Evolutionary conservation across 2,888 invertebrate genomes (phyloP).

Genomic region (Harpalus rubripes): DNA sequence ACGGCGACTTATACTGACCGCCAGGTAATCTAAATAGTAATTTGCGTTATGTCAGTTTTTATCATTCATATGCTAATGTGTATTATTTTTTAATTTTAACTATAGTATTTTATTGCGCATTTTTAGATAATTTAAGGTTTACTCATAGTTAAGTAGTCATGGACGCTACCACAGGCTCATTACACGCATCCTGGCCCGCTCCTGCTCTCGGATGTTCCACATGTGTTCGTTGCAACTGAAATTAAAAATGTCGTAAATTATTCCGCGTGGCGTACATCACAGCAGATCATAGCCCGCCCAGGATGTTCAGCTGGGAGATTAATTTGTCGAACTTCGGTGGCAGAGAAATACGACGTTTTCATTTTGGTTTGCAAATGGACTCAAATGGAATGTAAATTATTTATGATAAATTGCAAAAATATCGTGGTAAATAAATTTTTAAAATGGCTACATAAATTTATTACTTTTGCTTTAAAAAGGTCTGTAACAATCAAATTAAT

Average conservation of each 20-base stretch:
- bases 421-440: background rate
- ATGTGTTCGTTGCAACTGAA: conserved; percentile 36
- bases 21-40: too few species aligned
- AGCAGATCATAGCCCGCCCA: background rate
- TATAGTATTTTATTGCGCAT: too few species aligned
- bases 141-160: background rate
- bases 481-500: too few species aligned
- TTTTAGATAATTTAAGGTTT: too few species aligned
- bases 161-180: conserved; percentile 53
- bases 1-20: too few species aligned
- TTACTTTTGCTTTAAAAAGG: background rate
- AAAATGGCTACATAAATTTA: background rate
- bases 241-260: conserved; percentile 50
- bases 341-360: background rate
- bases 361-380: background rate
- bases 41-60: too few species aligned
- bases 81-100: too few species aligned
- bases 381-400: background rate
- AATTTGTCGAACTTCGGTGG: conserved; percentile 31
- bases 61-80: too few species aligned
- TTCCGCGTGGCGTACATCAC: conserved; percentile 18
- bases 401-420: background rate
- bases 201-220: conserved; percentile 16
- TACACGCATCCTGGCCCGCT: conserved; percentile 52
- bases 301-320: conserved; percentile 23